A percentile compares a stretch with the other conserved stretches of the same genome.
phyloP scores from a whole-genome alignment of 2,113 vertebrate species.

The Seriola quinqueradiata region DNA sequence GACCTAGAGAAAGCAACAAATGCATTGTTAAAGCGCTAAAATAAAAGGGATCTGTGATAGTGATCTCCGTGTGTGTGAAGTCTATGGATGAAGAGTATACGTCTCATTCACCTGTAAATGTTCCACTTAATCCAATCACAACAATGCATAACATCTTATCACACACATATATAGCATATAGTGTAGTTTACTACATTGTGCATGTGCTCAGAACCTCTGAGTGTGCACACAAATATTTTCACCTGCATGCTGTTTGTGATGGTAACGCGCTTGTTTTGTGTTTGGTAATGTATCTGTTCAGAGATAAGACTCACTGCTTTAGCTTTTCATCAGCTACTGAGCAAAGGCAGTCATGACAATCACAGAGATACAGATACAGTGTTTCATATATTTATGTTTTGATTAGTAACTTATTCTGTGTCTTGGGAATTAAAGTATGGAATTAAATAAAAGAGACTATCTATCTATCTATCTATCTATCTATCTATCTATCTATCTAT shows the following conservation, averaged over 20 bases:
- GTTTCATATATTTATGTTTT: not conserved
- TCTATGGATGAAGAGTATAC: not conserved
- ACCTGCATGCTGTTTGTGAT: constrained; percentile 64
- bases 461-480: too few relatives aligned
- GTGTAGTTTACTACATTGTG: not conserved
- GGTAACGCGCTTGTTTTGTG: constrained; percentile 62
- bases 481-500: too few relatives aligned
- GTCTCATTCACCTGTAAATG: not conserved
- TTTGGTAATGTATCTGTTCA: constrained; percentile 10
- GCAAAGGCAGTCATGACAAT: not conserved
- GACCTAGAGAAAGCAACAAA: too few relatives aligned
- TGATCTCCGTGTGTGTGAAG: not conserved
- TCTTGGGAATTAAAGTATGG: not conserved
- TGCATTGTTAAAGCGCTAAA: too few relatives aligned
- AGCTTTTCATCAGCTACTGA: not conserved
- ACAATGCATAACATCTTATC: not conserved
- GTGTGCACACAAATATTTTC: constrained; percentile 46
- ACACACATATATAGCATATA: not conserved
- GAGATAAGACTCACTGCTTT: not conserved
- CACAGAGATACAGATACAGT: not conserved
- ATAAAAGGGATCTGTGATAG: not conserved
- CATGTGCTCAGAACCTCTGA: not conserved
- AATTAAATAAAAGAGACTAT: not conserved
- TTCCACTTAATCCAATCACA: not conserved
- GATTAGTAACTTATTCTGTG: not conserved